Evolutionary conservation across 2,113 vertebrate genomes (phyloP), one percentile per base, ranked within the genome.

Genomic region (Gadus chalcogrammus): DNA sequence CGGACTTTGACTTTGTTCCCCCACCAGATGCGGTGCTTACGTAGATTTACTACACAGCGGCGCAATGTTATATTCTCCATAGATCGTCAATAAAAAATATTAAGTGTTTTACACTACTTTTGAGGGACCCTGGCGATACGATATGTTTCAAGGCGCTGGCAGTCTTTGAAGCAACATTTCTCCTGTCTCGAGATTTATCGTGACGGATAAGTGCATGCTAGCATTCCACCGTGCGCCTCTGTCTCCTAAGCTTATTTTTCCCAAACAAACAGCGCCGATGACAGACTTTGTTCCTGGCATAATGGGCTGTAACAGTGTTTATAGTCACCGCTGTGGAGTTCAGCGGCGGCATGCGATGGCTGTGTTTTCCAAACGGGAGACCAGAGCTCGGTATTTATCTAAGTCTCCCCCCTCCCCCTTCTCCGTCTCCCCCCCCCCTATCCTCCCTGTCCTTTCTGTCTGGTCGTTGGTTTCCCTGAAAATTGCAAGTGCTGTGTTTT

Each of bases 331-430:
- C 31, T 22, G 15, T 11, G 60, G 35, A 73, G 69, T 62, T 56
- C 31, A 56, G 64, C 58, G 24, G 53, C 35, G 6, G 65, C 65
- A 64, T 4, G 0, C 69, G 31, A 68, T 24, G 42, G 12, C 68
- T 64, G 52, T 72, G 69, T 65, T 79, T 77, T 74, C 74, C 71
- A 59, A 59, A 35, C 28, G 9, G 55, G 9, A 64, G 76, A 65
- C 75, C 56, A 18, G 35, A 71, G 16, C 31, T 1, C 27, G 67
- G 42, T 75, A 67, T 85, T 87, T 72, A 71, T 78, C 69, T 42
- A 70, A 67, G 60, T 56, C 52, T 22, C 61, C 20, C 61, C 48
- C 18, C 15, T n/a, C 55, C 58, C 52, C 58, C 58, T 20, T 62
- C 18, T 12, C 70, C 0, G n/a, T 31, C 24, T 64, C 22, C 15